Evolutionary conservation across 2,888 invertebrate genomes (phyloP), one percentile per base, ranked within the genome.

Genomic region (Uropetala carovei): DNA sequence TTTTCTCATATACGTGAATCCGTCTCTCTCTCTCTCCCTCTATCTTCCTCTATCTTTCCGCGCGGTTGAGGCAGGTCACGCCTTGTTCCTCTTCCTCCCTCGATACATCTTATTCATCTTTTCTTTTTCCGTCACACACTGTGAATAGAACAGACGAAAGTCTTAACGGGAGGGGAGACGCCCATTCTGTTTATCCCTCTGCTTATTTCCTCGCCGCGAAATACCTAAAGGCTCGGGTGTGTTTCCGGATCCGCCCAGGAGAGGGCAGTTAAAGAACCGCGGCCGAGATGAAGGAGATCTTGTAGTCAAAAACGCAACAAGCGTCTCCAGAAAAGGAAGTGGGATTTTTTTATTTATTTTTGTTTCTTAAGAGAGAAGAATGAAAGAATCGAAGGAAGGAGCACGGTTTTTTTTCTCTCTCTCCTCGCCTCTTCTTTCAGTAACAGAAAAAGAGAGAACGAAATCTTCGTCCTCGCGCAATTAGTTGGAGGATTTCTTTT

Each of bases 241-340:
- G n/a, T 22, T n/a, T 68, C 68, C 68, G 68, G 8, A 68, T n/a
- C 68, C 68, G n/a, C 18, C 68, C 68, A 22, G 68, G 18, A 68
- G 68, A 68, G 68, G 68, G 22, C 68, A 68, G 68, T 64, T n/a
- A n/a, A 5, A 43, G 5, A 43, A 43, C 43, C 43, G 68, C 68
- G 68, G 68, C 18, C 64, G 68, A 10, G 68, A 22, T n/a, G 68
- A 5, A 3, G 43, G 43, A n/a, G n/a, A 5, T 5, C 43, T 43
- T 43, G 43, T 43, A 64, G 64, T 64, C 64, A 64, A 68, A 68
- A 68, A 68, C 68, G 68, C 68, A 68, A 68, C 68, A 68, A 68
- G 68, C 68, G 68, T 68, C 68, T n/a, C n/a, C 68, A 43, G 43
- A 43, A 43, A 43, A 43, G 43, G 43, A 43, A 43, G 68, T n/a